A percentile compares a stretch with the other conserved stretches of the same genome.
These are phyloP conservation scores for Otus sunia DNA, from an alignment of 2,113 vertebrate species.

Conservation along the genomic window DNA sequence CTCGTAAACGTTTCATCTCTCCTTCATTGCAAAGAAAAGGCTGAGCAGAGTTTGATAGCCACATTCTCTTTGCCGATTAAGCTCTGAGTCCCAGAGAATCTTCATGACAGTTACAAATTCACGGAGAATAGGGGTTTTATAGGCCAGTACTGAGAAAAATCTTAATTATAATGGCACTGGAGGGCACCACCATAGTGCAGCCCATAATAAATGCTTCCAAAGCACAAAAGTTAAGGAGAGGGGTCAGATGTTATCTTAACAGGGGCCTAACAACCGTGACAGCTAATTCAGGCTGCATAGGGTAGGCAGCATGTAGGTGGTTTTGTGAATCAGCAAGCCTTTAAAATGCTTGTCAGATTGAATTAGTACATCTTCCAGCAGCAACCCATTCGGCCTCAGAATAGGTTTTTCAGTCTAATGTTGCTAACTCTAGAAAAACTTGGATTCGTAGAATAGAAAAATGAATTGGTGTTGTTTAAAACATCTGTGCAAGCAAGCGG, in stretches of 20 bases:
- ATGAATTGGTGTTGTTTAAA: not conserved
- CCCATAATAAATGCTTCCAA: not conserved
- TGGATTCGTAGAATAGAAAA: not conserved
- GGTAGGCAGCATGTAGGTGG: constrained; percentile 42
- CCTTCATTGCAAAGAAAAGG: not conserved
- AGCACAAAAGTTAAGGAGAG: constrained; percentile 30
- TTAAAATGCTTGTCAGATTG: constrained; percentile 29
- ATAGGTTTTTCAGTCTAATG: not conserved
- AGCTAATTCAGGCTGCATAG: not conserved
- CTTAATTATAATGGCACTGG: not conserved
- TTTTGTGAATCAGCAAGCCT: constrained; percentile 54
- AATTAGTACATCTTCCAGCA: constrained; percentile 27
- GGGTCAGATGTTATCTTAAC: constrained; percentile 42
- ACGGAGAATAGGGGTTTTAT: not conserved
- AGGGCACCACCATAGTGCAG: not conserved
- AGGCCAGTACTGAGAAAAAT: not conserved
- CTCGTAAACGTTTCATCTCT: not conserved
- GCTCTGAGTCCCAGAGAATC: not conserved
- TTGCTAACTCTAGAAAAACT: not conserved
- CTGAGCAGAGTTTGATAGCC: not conserved
- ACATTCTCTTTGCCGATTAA: not conserved
- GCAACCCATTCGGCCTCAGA: not conserved
- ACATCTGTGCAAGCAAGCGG: not conserved
- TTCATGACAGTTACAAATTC: not conserved
- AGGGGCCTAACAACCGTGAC: constrained; percentile 4